Evolutionary conservation across 2,113 vertebrate species (phyloP).

Genomic region (Australoheros scitulus): DNA sequence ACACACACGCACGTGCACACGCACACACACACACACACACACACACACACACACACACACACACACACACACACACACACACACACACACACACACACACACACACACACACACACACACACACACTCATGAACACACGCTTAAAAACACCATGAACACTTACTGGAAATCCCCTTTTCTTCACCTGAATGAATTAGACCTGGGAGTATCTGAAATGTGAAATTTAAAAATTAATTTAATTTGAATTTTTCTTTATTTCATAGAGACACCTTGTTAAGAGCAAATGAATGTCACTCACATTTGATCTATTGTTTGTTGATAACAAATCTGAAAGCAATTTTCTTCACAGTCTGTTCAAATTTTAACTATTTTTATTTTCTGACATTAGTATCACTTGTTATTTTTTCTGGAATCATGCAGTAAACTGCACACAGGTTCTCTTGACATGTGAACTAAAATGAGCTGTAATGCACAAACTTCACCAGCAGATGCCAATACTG

Average conservation of each 20-base stretch:
- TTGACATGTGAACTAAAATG: background rate
- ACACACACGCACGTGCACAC: too few relatives aligned
- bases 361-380: background rate
- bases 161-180: slow-evolving; percentile 64
- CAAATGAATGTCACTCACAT: background rate
- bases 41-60: background rate
- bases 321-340: background rate
- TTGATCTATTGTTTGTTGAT: background rate
- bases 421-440: background rate
- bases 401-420: background rate
- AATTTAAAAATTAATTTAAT: background rate
- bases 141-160: slow-evolving; percentile 29
- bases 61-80: slow-evolving; percentile 8
- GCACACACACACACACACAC: slow-evolving; percentile 14
- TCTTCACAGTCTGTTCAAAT: background rate
- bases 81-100: background rate
- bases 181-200: slow-evolving; percentile 61
- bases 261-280: background rate
- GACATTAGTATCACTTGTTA: background rate
- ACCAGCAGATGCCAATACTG: slow-evolving; percentile 60
- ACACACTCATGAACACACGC: background rate
- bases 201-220: slow-evolving; percentile 19
- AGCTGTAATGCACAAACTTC: slow-evolving; percentile 28
- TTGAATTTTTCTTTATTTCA: background rate
- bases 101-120: slow-evolving; percentile 17